phyloP scores from a whole-genome alignment of 2,888 invertebrate species.

The Oasisia sp. region DNA sequence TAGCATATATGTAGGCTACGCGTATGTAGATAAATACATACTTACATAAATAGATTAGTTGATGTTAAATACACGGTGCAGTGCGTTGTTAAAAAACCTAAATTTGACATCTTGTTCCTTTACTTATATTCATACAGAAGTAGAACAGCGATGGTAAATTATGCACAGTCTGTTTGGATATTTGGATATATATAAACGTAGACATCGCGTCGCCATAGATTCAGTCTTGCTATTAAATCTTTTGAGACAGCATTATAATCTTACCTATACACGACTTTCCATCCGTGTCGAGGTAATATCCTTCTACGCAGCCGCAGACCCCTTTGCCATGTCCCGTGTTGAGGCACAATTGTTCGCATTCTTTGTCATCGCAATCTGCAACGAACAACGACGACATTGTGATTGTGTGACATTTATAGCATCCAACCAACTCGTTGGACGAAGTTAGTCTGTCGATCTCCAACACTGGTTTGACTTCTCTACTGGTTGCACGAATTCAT shows the following conservation, averaged over 20 bases:
- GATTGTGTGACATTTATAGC: background rate
- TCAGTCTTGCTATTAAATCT: background rate
- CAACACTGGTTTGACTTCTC: too few relatives aligned
- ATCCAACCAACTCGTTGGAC: background rate
- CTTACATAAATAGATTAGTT: too few relatives aligned
- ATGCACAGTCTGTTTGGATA: background rate
- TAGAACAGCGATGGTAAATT: background rate
- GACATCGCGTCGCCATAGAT: background rate
- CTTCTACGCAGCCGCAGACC: background rate
- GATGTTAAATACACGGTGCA: background rate
- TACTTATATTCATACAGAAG: background rate
- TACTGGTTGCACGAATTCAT: too few relatives aligned
- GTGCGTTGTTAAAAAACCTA: background rate
- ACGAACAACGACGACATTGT: background rate
- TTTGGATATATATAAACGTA: background rate
- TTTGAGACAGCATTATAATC: background rate
- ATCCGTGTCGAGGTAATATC: constrained; percentile 2
- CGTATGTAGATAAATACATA: too few relatives aligned
- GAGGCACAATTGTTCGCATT: background rate
- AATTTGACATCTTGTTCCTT: background rate
- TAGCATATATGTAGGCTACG: too few relatives aligned
- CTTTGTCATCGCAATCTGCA: background rate
- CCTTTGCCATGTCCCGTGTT: background rate
- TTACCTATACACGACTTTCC: background rate
- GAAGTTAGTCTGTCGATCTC: background rate